phyloP scores from a whole-genome alignment of 2,888 invertebrate genomes.

The Pollenia angustigena region DNA sequence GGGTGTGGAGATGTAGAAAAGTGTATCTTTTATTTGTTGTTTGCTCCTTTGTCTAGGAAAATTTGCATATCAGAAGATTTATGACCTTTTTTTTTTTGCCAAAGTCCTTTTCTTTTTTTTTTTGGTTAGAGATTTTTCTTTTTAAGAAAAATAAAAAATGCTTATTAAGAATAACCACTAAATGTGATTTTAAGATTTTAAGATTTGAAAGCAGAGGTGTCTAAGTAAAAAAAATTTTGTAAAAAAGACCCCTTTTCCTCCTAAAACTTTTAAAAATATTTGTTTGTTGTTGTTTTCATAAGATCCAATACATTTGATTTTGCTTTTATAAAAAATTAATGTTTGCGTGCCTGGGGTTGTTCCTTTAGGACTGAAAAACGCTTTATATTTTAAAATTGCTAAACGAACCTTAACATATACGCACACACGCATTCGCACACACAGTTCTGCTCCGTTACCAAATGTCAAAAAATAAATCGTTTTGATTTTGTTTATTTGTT shows the following conservation, averaged over 20 bases:
- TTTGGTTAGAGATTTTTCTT: neutral
- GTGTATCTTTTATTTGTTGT: neutral
- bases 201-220: neutral
- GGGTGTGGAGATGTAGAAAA: neutral
- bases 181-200: neutral
- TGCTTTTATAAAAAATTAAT: no score
- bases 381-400: neutral
- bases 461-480: neutral
- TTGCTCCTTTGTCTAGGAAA: neutral
- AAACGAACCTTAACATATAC: neutral
- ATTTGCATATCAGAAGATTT: slow-evolving; percentile 38
- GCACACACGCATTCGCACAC: no score
- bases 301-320: no score
- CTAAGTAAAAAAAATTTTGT: neutral
- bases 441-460: neutral
- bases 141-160: neutral
- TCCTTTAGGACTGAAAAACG: neutral
- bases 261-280: no score
- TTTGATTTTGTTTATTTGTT: slow-evolving; percentile 12
- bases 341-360: neutral
- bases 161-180: neutral
- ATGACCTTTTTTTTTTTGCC: neutral
- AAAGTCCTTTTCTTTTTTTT: neutral
- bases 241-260: no score
- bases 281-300: no score